Base-by-base conservation (phyloP, 2,113 vertebrate species). In the Platysteira castanea region DNA sequence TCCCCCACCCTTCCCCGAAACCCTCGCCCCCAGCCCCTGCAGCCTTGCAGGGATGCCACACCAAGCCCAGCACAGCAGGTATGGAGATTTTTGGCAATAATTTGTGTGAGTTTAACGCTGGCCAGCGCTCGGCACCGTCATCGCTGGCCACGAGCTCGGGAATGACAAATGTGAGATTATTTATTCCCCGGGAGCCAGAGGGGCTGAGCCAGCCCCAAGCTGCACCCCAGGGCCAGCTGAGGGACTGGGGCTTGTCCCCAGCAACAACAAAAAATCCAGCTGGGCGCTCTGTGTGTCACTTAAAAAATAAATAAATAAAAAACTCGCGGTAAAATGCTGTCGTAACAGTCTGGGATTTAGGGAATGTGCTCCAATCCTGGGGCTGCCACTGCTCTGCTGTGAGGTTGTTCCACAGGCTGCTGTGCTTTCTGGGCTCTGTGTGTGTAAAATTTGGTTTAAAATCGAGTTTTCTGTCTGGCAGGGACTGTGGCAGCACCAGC, bases 21-120 rank as follows among this genome's bases (percentile, higher is more conserved):
- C 15, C 59, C 53, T 33, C 61, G 33, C 10, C 75, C 73, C 47
- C 49, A 24, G 35, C 11, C 53, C 81, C 92, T 8, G 73, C 4
- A 50, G 6, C 82, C 71, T n/a, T 4, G 24, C 9, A 13, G 15
- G 2, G 61, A 46, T 42, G 84, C 69, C 84, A 63, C 15, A 67
- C 10, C 2, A 20, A 46, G 77, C 79, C 82, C 90, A 82, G 60
- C 95, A 37, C 93, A 94, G 90, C 95, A 96, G 92, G 92, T 92
- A 90, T 6, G 56, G 3, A n/a, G 44, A 35, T 49, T 64, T 64
- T n/a, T 92, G 93, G 92, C 56, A 35, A 13, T 18, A 11, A 10
- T 26, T 54, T 67, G 39, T 10, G 10, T 19, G 2, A 49, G 28
- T 67, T 89, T 71, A 37, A 56, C 0, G 2, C 28, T 7, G 39